These are phyloP conservation scores for Steatornis caripensis DNA, from an alignment of 2,113 vertebrate species.

Conservation along the genomic window DNA sequence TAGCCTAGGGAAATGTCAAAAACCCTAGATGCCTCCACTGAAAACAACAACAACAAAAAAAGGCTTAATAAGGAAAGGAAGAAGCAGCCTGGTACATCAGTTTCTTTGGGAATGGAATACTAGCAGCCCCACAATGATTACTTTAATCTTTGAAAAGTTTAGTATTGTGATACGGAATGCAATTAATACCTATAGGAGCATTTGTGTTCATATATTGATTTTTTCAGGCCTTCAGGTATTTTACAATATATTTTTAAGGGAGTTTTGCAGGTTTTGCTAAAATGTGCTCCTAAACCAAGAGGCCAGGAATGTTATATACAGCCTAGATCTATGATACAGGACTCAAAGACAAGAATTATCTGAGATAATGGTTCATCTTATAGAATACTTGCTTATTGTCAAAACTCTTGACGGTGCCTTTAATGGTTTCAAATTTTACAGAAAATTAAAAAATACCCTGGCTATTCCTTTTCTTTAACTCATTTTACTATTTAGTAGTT, in stretches of 20 bases:
- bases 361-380: not conserved
- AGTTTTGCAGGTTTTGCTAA: not conserved
- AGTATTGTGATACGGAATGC: not conserved
- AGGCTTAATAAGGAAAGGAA: not conserved
- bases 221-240: not conserved
- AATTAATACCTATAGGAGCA: not conserved
- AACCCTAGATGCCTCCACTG: fast-evolving
- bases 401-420: not conserved
- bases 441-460: not conserved
- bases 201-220: not conserved
- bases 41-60: not conserved
- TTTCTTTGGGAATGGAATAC: not conserved
- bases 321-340: not conserved
- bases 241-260: not conserved
- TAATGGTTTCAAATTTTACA: not conserved
- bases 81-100: not conserved
- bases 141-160: not conserved
- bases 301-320: not conserved
- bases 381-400: not conserved
- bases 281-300: not conserved
- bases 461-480: not conserved
- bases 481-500: not conserved
- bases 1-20: not conserved
- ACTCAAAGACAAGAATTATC: not conserved
- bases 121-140: not conserved